Evolutionary conservation across 2,888 invertebrate genomes (phyloP).

Genomic region (Leuctra nigra): DNA sequence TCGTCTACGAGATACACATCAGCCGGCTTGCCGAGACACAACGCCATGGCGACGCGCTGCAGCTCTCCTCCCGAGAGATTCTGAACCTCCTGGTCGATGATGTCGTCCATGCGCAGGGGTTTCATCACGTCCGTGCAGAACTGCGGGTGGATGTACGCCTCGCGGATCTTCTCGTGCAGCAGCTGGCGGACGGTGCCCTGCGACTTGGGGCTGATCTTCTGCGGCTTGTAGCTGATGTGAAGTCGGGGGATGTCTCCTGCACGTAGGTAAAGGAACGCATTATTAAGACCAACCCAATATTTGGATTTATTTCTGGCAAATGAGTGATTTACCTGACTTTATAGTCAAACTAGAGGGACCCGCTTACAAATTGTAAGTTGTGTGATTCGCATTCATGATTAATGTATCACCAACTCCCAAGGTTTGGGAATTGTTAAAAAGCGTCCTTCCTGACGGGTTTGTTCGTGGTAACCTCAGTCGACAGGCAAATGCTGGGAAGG

Average conservation of each 20-base stretch:
- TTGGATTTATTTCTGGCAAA: no score
- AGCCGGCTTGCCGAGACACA: conserved; percentile 97
- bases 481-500: no score
- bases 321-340: no score
- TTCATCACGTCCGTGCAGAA: conserved; percentile 99
- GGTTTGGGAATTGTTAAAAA: no score
- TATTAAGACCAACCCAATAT: no score
- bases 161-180: conserved; percentile 93
- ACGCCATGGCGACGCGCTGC: conserved; percentile 92
- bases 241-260: conserved; percentile 74
- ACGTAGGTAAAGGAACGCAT: no score
- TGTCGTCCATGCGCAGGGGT: conserved; percentile 92
- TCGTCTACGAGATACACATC: conserved; percentile 99
- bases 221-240: conserved; percentile 99
- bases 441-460: no score
- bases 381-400: no score
- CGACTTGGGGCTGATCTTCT: conserved; percentile 98
- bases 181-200: conserved; percentile 87
- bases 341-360: no score
- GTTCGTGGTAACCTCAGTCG: no score
- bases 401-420: no score
- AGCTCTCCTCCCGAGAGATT: conserved; percentile 99
- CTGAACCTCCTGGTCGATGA: conserved; percentile 97
- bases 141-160: conserved; percentile 96
- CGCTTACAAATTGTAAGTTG: no score